Conservation (phyloP, 2,888 invertebrate genomes). For the Stenolophus ochropezus region DNA sequence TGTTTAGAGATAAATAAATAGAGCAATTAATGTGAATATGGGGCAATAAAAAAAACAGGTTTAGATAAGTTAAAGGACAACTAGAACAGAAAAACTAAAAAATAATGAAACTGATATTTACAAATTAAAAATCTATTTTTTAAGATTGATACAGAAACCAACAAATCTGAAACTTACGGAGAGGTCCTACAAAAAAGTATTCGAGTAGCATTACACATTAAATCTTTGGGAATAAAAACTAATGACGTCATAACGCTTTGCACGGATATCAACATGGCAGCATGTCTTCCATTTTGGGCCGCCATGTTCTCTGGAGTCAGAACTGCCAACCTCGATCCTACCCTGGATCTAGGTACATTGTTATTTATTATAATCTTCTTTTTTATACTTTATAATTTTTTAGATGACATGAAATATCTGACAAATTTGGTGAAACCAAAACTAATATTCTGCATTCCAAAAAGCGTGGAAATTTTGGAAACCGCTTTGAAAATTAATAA, state of each 20-base stretch:
- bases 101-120: no score
- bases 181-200: slow-evolving; percentile 71
- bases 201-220: slow-evolving; percentile 70
- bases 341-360: slow-evolving; percentile 51
- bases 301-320: slow-evolving; percentile 70
- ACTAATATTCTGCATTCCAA: slow-evolving; percentile 66
- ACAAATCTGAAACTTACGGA: slow-evolving; percentile 70
- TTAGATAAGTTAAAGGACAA: no score
- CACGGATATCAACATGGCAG: slow-evolving; percentile 71
- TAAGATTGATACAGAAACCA: slow-evolving; percentile 72
- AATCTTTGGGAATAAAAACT: slow-evolving; percentile 68
- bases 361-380: no score
- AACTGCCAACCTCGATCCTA: slow-evolving; percentile 51
- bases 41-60: no score
- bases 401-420: slow-evolving; percentile 66
- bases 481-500: slow-evolving; percentile 64
- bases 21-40: no score
- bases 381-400: not conserved
- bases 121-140: not conserved
- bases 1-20: no score
- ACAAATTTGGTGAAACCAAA: slow-evolving; percentile 67
- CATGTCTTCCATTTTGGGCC: slow-evolving; percentile 71
- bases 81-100: no score
- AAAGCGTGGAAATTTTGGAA: slow-evolving; percentile 65
- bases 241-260: slow-evolving; percentile 72